phyloP scores from a whole-genome alignment of 2,888 invertebrate species.

The Erannis defoliaria region DNA sequence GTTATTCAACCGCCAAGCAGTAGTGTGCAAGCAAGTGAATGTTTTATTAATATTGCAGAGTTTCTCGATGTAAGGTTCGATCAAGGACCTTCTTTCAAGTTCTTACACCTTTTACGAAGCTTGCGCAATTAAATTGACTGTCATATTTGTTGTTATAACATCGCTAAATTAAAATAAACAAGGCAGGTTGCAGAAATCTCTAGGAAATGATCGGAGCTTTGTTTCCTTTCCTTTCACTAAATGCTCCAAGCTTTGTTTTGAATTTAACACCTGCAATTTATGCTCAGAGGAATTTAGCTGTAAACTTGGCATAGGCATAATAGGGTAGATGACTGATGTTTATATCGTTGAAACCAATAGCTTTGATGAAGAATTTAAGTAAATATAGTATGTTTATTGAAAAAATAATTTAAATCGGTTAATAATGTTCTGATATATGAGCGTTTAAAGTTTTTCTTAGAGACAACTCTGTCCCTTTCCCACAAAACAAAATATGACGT shows the following conservation, averaged over 20 bases:
- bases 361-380: no score
- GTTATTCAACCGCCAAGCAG: no score
- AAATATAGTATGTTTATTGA: no score
- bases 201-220: slow-evolving; percentile 68
- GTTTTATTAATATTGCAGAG: slow-evolving; percentile 38
- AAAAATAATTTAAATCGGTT: no score
- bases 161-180: slow-evolving; percentile 43
- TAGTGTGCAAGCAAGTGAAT: no score
- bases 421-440: no score
- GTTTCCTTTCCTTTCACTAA: slow-evolving; percentile 71
- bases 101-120: slow-evolving; percentile 16
- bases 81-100: slow-evolving; percentile 24
- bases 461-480: no score
- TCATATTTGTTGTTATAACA: slow-evolving; percentile 35
- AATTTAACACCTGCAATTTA: slow-evolving; percentile 59
- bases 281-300: background rate
- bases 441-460: no score
- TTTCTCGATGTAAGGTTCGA: slow-evolving; percentile 7
- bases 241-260: slow-evolving; percentile 54
- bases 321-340: no score
- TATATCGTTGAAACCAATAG: no score
- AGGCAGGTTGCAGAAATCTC: slow-evolving; percentile 61
- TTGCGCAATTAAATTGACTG: slow-evolving; percentile 23
- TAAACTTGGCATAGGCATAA: no score
- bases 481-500: no score